Evolutionary conservation across 2,797 vertebrate species (phyloP).

Genomic region (Notoglanidium macrostoma): DNA sequence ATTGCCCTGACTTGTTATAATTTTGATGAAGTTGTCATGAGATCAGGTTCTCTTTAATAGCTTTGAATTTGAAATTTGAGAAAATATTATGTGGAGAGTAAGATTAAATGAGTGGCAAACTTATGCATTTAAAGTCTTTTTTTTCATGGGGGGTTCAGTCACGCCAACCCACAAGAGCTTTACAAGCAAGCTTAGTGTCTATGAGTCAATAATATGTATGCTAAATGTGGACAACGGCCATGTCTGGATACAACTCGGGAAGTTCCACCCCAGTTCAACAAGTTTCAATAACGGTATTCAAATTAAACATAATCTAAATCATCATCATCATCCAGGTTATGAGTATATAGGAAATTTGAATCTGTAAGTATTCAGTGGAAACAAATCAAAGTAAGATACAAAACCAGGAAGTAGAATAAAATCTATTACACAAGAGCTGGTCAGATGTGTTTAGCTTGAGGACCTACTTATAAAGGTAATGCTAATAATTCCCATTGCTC

Average conservation of each 20-base stretch:
- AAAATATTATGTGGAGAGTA: neutral
- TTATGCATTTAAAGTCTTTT: neutral
- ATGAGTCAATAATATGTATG: neutral
- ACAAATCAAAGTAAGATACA: neutral
- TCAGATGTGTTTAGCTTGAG: neutral
- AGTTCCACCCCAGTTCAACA: no score
- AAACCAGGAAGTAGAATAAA: neutral
- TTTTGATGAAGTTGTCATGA: neutral
- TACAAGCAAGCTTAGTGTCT: neutral
- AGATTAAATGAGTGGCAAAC: neutral
- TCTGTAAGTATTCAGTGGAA: neutral
- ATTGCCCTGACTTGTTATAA: neutral
- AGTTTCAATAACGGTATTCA: neutral
- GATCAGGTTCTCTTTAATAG: neutral
- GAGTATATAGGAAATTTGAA: neutral
- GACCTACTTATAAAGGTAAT: neutral
- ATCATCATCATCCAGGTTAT: neutral
- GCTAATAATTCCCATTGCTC: neutral
- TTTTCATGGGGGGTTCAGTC: no score
- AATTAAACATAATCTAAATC: neutral
- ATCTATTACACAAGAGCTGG: neutral
- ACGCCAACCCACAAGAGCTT: neutral
- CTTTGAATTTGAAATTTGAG: neutral
- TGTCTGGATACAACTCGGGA: neutral
- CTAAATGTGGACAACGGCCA: neutral